Evolutionary conservation across 1,140 invertebrate species (phyloP).

Genomic region (Sinella curviseta): DNA sequence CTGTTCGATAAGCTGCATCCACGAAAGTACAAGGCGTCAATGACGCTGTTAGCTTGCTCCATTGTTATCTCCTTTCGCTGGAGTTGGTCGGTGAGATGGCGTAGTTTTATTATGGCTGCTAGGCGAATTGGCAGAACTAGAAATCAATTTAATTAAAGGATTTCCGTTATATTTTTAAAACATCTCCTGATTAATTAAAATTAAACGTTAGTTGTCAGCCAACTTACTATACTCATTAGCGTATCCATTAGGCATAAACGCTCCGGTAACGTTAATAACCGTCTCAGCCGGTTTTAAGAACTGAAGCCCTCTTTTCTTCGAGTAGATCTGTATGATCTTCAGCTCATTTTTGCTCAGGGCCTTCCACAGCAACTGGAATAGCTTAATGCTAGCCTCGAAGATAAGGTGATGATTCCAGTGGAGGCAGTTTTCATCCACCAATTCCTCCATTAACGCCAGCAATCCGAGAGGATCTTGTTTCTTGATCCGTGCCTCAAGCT

Average conservation of each 20-base stretch:
- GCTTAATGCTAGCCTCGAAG: background rate
- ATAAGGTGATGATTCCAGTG: background rate
- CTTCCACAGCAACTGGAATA: background rate
- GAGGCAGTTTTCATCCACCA: background rate
- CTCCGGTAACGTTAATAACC: background rate
- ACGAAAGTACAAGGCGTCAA: background rate
- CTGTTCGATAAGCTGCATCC: background rate
- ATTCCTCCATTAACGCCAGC: background rate
- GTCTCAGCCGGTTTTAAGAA: background rate
- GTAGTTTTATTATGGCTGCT: background rate
- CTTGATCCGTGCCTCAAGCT: background rate
- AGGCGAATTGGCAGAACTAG: background rate
- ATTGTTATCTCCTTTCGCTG: background rate
- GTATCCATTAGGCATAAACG: background rate
- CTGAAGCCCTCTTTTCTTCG: background rate
- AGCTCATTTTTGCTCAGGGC: background rate
- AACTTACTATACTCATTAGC: background rate
- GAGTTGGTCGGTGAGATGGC: no score
- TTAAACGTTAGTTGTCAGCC: background rate
- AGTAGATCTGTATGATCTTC: background rate
- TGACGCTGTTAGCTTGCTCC: background rate
- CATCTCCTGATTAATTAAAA: background rate
- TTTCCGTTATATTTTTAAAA: no score
- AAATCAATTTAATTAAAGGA: no score
- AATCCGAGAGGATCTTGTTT: background rate